Base-by-base conservation (phyloP, 2,113 vertebrate genomes). In the Indicator indicator region DNA sequence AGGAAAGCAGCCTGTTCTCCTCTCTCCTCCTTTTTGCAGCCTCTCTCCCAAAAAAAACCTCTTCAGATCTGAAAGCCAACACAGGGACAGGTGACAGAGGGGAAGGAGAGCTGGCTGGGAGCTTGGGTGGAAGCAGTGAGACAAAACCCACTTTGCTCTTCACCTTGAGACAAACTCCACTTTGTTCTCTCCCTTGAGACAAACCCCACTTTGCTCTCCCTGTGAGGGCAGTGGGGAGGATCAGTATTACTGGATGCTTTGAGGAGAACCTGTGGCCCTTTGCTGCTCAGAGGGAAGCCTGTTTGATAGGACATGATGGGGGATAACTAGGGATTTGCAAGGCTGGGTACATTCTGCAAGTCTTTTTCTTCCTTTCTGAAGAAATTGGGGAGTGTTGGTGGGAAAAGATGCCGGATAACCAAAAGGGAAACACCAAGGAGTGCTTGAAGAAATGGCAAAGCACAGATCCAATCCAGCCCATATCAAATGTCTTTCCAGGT, bases 361-460 rank as follows among this genome's bases (percentile, higher is more conserved):
- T 4, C 40, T 52, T 90, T 86, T 88, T 80, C 62, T 81, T 78
- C 73, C 48, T 83, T 93, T 86, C 82, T 26, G n/a, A 63, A 84
- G 67, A 80, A 75, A 48, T 3, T 20, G 50, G 83, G 60, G 75
- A 89, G 59, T 3, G n/a, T 65, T 62, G 67, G 89, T 76, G 82
- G 74, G 46, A 36, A 91, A 93, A 93, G 90, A 75, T 18, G 3
- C 86, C 40, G 83, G 64, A 68, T 32, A 42, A 85, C 71, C 3
- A 8, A 90, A 83, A 93, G 91, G 83, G 77, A 94, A 94, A 88
- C 86, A 90, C 69, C 86, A 70, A 89, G 83, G 91, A 92, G 75
- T 6, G 2, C 80, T 93, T 73, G 77, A 65, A 80, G 89, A 76
- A 93, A 77, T 40, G 73, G 77, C 81, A 84, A 90, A 89, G 69